phyloP scores from a whole-genome alignment of 2,888 invertebrate genomes.

The Callimorpha dominula region DNA sequence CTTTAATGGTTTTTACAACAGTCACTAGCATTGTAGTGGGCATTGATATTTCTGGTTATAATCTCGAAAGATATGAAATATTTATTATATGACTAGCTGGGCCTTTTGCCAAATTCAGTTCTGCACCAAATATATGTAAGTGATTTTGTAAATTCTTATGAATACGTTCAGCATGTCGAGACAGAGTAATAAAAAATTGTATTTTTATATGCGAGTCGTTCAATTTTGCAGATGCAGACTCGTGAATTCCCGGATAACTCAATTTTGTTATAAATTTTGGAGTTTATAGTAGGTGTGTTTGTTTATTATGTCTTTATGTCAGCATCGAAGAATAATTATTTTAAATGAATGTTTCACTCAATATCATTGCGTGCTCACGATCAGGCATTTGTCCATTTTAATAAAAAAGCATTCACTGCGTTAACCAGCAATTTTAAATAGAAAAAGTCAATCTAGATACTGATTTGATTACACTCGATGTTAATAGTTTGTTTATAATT shows the following conservation, averaged over 20 bases:
- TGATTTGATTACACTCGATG: neutral
- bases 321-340: conserved; percentile 34
- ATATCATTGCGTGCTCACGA: conserved; percentile 23
- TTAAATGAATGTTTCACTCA: conserved; percentile 31
- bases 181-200: conserved; percentile 58
- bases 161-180: conserved; percentile 66
- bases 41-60: conserved; percentile 63
- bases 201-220: conserved; percentile 53
- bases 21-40: conserved; percentile 37
- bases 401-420: neutral
- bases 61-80: conserved; percentile 68
- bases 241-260: conserved; percentile 54
- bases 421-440: neutral
- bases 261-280: conserved; percentile 46
- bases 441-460: neutral
- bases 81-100: conserved; percentile 67
- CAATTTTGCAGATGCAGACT: conserved; percentile 45
- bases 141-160: conserved; percentile 65
- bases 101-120: conserved; percentile 73
- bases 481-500: neutral
- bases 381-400: neutral
- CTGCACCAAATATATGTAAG: conserved; percentile 64
- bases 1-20: conserved; percentile 41
- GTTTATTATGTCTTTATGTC: conserved; percentile 9
- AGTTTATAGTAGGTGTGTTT: conserved; percentile 23